phyloP scores from a whole-genome alignment of 2,888 invertebrate genomes.

The Caenorhabditis drosophilae region DNA sequence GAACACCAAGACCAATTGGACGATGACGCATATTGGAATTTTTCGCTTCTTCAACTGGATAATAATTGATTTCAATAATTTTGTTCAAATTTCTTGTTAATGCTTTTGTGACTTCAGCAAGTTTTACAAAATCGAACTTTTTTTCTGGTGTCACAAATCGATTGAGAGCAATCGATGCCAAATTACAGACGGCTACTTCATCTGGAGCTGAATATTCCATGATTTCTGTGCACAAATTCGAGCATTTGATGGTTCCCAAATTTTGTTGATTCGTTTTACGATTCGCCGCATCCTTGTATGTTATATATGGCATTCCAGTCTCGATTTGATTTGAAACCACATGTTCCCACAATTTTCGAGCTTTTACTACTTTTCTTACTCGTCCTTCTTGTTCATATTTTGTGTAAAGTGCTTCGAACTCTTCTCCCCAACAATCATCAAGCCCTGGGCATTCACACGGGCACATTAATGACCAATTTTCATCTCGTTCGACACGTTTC shows the following conservation, averaged over 20 bases:
- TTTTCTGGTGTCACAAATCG: slow-evolving; percentile 83
- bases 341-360: slow-evolving; percentile 89
- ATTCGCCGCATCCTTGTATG: slow-evolving; percentile 84
- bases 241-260: slow-evolving; percentile 95
- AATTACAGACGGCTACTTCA: slow-evolving; percentile 88
- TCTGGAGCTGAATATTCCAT: slow-evolving; percentile 80
- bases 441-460: slow-evolving; percentile 90
- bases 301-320: slow-evolving; percentile 94
- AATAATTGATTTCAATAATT: slow-evolving; percentile 94
- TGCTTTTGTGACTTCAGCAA: slow-evolving; percentile 77
- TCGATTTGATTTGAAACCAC: slow-evolving; percentile 85
- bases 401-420: slow-evolving; percentile 86
- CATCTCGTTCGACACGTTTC: slow-evolving; percentile 77
- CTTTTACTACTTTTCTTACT: slow-evolving; percentile 74
- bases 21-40: slow-evolving; percentile 82
- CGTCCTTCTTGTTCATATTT: slow-evolving; percentile 69
- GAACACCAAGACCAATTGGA: slow-evolving; percentile 86
- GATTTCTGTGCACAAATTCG: slow-evolving; percentile 96
- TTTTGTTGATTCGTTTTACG: slow-evolving; percentile 96
- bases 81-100: slow-evolving; percentile 90
- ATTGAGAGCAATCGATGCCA: slow-evolving; percentile 94
- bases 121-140: slow-evolving; percentile 84
- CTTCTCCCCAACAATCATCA: slow-evolving; percentile 89
- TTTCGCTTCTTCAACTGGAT: slow-evolving; percentile 84
- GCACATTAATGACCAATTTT: slow-evolving; percentile 93